Evolutionary conservation across 2,888 invertebrate genomes (phyloP).

Genomic region (Mimumesa dahlbomi): DNA sequence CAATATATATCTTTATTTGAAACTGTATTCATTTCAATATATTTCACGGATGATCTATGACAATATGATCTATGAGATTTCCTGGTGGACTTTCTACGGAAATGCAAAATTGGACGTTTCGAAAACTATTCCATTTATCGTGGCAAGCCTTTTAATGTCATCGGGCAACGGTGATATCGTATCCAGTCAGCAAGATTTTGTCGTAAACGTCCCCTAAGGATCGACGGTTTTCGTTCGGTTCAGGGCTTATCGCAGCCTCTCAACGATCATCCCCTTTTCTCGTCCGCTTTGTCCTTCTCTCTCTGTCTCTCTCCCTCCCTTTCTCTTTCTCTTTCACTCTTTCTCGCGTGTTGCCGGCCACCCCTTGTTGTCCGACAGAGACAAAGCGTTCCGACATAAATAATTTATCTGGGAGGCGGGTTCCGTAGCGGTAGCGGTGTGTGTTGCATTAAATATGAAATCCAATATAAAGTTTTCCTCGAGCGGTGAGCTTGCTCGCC

Average conservation of each 20-base stretch:
- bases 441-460: conserved; percentile 78
- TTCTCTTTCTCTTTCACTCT: conserved; percentile 1
- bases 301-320: not conserved
- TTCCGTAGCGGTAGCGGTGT: conserved; percentile 40
- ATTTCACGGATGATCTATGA: too few species aligned
- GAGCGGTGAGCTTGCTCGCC: conserved; percentile 29
- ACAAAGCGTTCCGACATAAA: conserved; percentile 67
- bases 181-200: conserved; percentile 34
- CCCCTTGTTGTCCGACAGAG: conserved; percentile 38
- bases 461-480: conserved; percentile 75
- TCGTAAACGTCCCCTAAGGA: conserved; percentile 36
- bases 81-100: too few species aligned
- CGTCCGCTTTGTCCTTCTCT: not conserved
- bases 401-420: conserved; percentile 67
- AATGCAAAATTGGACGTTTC: not conserved
- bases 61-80: too few species aligned
- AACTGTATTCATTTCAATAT: too few species aligned
- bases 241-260: conserved; percentile 48
- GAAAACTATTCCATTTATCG: not conserved
- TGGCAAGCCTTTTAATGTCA: conserved; percentile 15
- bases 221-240: conserved; percentile 48
- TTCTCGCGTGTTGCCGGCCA: not conserved
- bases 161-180: conserved; percentile 5
- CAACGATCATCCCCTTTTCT: conserved; percentile 52
- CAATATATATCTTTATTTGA: too few species aligned